Conservation (phyloP, 2,888 invertebrate genomes). For the Drosophila siamana region DNA sequence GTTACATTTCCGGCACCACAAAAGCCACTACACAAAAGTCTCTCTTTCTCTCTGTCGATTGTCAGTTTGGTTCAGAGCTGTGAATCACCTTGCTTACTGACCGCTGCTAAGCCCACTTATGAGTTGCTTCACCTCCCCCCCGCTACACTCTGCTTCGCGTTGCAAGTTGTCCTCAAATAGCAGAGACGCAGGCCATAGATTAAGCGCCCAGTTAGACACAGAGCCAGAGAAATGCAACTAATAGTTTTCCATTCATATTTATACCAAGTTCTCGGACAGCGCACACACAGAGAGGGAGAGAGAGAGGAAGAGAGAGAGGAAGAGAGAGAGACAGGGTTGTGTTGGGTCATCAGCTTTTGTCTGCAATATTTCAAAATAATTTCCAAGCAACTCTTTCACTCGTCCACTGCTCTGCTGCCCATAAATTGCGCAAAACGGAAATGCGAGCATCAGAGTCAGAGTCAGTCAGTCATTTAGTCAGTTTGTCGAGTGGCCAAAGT, state of each 20-base stretch:
- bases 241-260: constrained; percentile 70
- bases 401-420: constrained; percentile 19
- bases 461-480: constrained; percentile 1
- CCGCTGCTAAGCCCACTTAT: constrained; percentile 22
- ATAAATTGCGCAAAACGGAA: constrained; percentile 61
- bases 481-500: constrained; percentile 47
- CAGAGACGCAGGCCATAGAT: neutral
- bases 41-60: neutral
- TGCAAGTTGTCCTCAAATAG: constrained; percentile 36
- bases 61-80: constrained; percentile 4
- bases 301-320: too few species aligned
- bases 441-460: constrained; percentile 22
- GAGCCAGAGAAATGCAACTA: constrained; percentile 41
- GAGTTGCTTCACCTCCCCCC: too few species aligned
- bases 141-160: too few species aligned
- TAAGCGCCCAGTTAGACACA: constrained; percentile 19
- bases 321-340: too few species aligned
- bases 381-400: constrained; percentile 44
- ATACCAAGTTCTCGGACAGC: constrained; percentile 14
- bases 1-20: constrained; percentile 51
- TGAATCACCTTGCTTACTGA: constrained; percentile 49
- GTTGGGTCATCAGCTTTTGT: constrained; percentile 52
- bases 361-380: constrained; percentile 75
- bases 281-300: too few species aligned
- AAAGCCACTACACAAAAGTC: neutral